Evolutionary conservation across 1,140 invertebrate genomes (phyloP).

Genomic region (Drosophila mayri): DNA sequence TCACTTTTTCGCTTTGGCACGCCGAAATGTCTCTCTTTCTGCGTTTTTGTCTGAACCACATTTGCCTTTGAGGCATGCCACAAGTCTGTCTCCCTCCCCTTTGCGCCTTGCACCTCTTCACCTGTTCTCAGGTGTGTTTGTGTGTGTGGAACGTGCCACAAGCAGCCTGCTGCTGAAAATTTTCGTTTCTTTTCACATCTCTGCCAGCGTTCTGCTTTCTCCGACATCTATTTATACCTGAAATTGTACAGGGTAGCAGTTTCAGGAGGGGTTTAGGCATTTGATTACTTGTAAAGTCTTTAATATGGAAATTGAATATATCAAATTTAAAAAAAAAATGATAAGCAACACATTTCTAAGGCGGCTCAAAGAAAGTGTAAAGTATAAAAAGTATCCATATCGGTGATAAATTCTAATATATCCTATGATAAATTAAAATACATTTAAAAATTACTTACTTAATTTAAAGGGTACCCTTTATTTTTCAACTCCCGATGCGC

Average conservation of each 20-base stretch:
- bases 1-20: slow-evolving; percentile 9
- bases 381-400: too few relatives aligned
- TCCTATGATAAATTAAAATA: too few relatives aligned
- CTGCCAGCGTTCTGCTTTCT: slow-evolving; percentile 6
- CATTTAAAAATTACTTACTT: neutral
- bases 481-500: neutral
- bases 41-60: slow-evolving; percentile 34
- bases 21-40: slow-evolving; percentile 32
- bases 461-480: slow-evolving; percentile 19
- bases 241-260: slow-evolving; percentile 14
- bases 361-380: neutral
- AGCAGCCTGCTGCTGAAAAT: slow-evolving; percentile 35
- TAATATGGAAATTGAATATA: neutral
- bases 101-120: neutral
- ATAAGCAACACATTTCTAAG: neutral
- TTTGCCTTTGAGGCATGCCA: slow-evolving; percentile 74
- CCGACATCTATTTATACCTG: slow-evolving; percentile 13
- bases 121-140: slow-evolving; percentile 23
- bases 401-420: too few relatives aligned
- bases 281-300: neutral
- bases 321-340: neutral
- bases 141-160: slow-evolving; percentile 47
- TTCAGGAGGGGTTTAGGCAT: neutral
- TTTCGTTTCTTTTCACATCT: slow-evolving; percentile 36
- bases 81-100: slow-evolving; percentile 50